Evolutionary conservation across 2,888 invertebrate genomes (phyloP).

Genomic region (Agriotes lineatus): DNA sequence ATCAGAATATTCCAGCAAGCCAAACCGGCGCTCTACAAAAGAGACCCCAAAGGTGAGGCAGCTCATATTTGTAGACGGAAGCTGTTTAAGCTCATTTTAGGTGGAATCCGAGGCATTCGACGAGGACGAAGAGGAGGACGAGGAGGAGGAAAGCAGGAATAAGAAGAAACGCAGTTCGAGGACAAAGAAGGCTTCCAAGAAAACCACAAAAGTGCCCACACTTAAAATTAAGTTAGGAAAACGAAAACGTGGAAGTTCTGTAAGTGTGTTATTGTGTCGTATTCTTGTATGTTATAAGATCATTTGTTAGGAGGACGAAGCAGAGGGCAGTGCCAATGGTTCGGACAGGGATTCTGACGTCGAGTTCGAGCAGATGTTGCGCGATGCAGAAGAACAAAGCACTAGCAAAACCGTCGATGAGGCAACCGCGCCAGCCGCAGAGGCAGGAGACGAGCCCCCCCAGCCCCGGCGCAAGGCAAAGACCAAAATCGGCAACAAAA

Average conservation of each 20-base stretch:
- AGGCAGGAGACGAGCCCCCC: constrained; percentile 63
- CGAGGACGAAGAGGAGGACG: constrained; percentile 82
- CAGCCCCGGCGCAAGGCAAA: constrained; percentile 84
- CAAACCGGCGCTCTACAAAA: constrained; percentile 68
- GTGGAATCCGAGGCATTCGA: constrained; percentile 67
- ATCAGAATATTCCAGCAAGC: constrained; percentile 70
- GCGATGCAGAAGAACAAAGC: constrained; percentile 86
- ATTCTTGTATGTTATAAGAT: background rate
- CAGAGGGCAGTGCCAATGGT: constrained; percentile 78
- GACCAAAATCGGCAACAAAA: constrained; percentile 92
- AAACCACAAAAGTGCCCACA: constrained; percentile 89
- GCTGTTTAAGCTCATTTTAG: constrained; percentile 42
- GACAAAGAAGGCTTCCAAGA: constrained; percentile 78
- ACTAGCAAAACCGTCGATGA: constrained; percentile 61
- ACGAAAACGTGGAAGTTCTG: constrained; percentile 91
- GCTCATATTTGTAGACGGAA: too few species aligned
- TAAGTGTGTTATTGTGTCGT: constrained; percentile 65
- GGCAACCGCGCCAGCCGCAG: constrained; percentile 57
- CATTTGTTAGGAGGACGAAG: constrained; percentile 78
- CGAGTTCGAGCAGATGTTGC: constrained; percentile 98
- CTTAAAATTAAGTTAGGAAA: constrained; percentile 96
- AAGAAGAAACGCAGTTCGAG: constrained; percentile 78
- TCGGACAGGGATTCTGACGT: constrained; percentile 95
- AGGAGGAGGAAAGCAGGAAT: constrained; percentile 76
- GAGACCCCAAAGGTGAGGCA: constrained; percentile 61